Conservation (phyloP, 2,113 vertebrate genomes). For the Thunnus maccoyii region DNA sequence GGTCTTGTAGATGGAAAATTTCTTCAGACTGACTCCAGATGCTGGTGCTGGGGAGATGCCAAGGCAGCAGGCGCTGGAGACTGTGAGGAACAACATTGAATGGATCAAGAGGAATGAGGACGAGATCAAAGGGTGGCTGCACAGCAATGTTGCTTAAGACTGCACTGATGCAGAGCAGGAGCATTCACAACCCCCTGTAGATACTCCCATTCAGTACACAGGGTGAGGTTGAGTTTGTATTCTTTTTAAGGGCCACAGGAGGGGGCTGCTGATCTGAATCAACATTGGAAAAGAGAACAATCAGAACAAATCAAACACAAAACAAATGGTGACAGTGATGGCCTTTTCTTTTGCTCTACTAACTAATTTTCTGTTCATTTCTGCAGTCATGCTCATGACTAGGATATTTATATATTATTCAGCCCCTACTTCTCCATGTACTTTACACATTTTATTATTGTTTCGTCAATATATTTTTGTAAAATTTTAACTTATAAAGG, state of each 20-base stretch:
- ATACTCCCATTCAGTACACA: not conserved
- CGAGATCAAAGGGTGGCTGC: conserved; percentile 87
- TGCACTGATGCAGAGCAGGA: not conserved
- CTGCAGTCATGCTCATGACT: too few relatives aligned
- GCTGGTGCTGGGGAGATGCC: conserved; percentile 92
- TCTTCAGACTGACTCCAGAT: conserved; percentile 90
- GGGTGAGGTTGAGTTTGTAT: not conserved
- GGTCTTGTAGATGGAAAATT: conserved; percentile 91
- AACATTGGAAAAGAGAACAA: too few relatives aligned
- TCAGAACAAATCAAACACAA: too few relatives aligned
- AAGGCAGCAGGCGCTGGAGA: conserved; percentile 92
- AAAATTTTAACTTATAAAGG: not conserved
- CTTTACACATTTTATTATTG: not conserved
- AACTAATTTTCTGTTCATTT: too few relatives aligned
- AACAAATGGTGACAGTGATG: too few relatives aligned
- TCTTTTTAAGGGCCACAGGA: not conserved
- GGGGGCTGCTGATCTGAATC: too few relatives aligned
- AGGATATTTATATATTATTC: not conserved
- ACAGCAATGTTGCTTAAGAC: conserved; percentile 37
- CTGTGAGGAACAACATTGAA: conserved; percentile 91
- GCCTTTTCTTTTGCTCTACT: too few relatives aligned
- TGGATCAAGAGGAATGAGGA: conserved; percentile 88
- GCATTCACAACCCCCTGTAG: not conserved
- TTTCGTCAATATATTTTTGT: not conserved
- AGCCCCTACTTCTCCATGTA: not conserved